phyloP scores from a whole-genome alignment of 30 jellyfish, hydroid and myxozoan genomes.

The Aurelia sp. region DNA sequence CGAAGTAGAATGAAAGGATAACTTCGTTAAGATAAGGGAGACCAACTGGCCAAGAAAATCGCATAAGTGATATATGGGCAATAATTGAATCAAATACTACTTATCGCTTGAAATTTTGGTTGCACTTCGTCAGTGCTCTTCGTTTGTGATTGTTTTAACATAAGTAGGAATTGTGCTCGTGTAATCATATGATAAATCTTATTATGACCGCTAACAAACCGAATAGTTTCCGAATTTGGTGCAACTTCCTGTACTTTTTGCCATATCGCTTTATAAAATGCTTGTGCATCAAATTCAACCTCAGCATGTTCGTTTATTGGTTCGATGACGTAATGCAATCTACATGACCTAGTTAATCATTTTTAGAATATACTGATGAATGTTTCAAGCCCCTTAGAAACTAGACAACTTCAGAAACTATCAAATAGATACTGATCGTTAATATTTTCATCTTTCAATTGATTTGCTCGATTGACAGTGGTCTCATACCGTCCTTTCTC shows the following conservation, averaged over 20 bases:
- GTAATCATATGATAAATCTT: not conserved
- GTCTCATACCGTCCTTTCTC: no score
- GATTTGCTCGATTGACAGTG: no score
- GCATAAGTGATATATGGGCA: not conserved
- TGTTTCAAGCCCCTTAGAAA: no score
- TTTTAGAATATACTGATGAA: no score
- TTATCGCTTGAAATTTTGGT: not conserved
- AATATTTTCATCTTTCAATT: no score
- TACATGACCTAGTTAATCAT: no score
- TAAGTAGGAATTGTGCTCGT: not conserved
- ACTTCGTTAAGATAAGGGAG: constrained; percentile 1
- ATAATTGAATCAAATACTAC: constrained; percentile 22
- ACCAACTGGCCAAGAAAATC: constrained; percentile 5
- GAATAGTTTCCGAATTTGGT: constrained; percentile 4
- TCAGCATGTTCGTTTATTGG: no score
- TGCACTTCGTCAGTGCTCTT: not conserved
- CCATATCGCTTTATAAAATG: no score
- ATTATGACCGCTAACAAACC: constrained; percentile 21
- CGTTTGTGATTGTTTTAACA: not conserved
- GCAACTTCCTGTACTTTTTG: not conserved
- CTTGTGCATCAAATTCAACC: no score
- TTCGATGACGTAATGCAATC: no score
- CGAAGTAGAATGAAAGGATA: not conserved
- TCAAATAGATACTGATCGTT: no score
- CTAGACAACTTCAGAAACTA: no score